Percentiles rank a stretch among this genome's conserved stretches.
Evolutionary conservation across 2,888 invertebrate genomes (phyloP).

Genomic region (Pandemis heparana): DNA sequence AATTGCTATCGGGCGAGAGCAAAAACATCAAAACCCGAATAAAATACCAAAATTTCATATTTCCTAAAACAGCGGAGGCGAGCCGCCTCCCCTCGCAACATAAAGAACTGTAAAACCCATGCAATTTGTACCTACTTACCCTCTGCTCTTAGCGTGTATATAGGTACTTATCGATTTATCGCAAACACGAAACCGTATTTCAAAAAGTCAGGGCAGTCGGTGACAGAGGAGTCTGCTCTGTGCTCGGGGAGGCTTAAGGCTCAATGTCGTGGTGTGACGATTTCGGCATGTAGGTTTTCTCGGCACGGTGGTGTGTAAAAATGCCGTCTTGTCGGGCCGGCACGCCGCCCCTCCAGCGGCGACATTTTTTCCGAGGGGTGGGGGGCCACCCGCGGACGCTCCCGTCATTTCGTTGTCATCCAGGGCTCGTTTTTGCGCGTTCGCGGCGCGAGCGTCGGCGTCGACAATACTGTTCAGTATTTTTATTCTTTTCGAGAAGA

Average conservation of each 20-base stretch:
- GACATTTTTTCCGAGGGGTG: conserved; percentile 75
- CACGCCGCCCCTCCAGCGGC: conserved; percentile 73
- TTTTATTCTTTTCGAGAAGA: conserved; percentile 81
- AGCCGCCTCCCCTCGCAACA: conserved; percentile 69
- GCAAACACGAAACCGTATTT: conserved; percentile 74
- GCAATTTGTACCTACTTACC: conserved; percentile 82
- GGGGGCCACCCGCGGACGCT: conserved; percentile 75
- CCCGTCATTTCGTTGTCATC: conserved; percentile 85
- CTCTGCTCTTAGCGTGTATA: conserved; percentile 69
- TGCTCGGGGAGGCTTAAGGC: conserved; percentile 51
- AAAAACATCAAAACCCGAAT: conserved; percentile 51
- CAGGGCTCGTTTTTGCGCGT: conserved; percentile 78
- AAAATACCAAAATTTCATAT: conserved; percentile 69
- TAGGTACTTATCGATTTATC: conserved; percentile 84
- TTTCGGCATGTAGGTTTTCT: conserved; percentile 66
- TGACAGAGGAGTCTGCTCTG: conserved; percentile 47
- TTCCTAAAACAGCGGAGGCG: conserved; percentile 72
- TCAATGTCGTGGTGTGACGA: conserved; percentile 55
- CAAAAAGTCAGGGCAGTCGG: conserved; percentile 65
- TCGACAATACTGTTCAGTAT: conserved; percentile 83
- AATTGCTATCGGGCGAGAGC: conserved; percentile 33
- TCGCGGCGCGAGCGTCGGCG: conserved; percentile 78
- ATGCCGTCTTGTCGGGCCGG: conserved; percentile 77
- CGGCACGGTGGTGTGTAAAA: conserved; percentile 73
- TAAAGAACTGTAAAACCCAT: conserved; percentile 78